Percentiles rank a stretch among this genome's conserved stretches.
phyloP scores from a whole-genome alignment of 2,888 invertebrate genomes.

The Allacma fusca region DNA sequence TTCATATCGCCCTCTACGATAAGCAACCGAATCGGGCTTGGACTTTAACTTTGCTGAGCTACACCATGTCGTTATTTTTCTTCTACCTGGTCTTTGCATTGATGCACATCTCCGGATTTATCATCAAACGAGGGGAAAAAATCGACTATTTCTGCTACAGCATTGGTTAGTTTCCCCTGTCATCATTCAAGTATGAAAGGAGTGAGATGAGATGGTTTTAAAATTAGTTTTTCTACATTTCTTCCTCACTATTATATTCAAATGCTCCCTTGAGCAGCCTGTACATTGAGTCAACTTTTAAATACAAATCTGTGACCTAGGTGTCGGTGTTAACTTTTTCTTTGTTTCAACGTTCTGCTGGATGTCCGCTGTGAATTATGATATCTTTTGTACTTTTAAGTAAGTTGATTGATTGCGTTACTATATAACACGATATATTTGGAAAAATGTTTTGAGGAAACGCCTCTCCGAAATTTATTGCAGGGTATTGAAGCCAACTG shows the following conservation, averaged over 20 bases:
- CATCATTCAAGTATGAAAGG: too few species aligned
- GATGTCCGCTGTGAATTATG: conserved; percentile 57
- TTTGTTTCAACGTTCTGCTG: conserved; percentile 55
- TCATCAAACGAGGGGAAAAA: not conserved
- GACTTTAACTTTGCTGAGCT: conserved; percentile 51
- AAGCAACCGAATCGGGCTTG: conserved; percentile 58
- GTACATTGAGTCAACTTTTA: too few species aligned
- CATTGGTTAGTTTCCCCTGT: conserved; percentile 48
- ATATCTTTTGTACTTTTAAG: conserved; percentile 59
- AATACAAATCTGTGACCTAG: conserved; percentile 33
- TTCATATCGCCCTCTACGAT: conserved; percentile 57
- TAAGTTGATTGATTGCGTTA: conserved; percentile 29
- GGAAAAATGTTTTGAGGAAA: not conserved
- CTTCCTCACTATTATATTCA: too few species aligned
- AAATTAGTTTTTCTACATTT: too few species aligned
- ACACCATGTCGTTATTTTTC: conserved; percentile 49
- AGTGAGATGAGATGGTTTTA: too few species aligned
- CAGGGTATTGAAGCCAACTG: conserved; percentile 57
- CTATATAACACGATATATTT: conserved; percentile 1
- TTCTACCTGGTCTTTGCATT: conserved; percentile 55
- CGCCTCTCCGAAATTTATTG: not conserved
- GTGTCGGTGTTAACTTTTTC: conserved; percentile 53
- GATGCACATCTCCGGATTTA: conserved; percentile 46
- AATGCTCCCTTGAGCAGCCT: too few species aligned
- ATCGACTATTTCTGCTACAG: conserved; percentile 45